phyloP scores from a whole-genome alignment of 2,113 vertebrate genomes.

The Python bivittatus region DNA sequence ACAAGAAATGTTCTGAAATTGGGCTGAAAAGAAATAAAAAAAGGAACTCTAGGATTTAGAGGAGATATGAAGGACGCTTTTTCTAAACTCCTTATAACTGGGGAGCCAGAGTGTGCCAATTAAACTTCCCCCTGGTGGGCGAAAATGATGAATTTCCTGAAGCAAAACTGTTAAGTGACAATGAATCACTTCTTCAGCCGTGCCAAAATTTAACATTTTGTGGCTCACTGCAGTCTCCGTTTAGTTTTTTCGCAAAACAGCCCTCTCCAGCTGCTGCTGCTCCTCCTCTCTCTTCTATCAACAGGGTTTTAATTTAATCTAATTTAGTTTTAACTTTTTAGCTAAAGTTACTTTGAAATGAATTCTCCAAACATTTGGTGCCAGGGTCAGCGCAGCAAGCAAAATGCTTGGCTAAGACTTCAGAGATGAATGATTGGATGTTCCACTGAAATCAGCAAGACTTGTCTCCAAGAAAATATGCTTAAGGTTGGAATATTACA shows the following conservation, averaged over 20 bases:
- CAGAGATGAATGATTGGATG: neutral
- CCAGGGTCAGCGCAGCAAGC: conserved; percentile 1
- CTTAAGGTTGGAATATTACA: neutral
- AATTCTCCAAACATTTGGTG: conserved; percentile 3
- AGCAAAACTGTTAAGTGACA: conserved; percentile 5
- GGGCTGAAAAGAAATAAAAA: neutral
- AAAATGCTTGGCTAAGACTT: neutral
- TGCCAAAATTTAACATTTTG: neutral
- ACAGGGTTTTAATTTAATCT: conserved; percentile 23
- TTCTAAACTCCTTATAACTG: neutral
- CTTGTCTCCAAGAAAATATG: neutral
- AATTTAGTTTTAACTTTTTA: conserved; percentile 5
- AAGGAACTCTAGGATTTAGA: neutral
- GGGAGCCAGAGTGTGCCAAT: neutral
- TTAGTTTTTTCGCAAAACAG: neutral
- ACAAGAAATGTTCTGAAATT: neutral
- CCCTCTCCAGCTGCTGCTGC: neutral
- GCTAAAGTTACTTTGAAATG: conserved; percentile 14
- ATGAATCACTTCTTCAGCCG: neutral
- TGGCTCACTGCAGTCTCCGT: neutral
- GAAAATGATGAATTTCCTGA: conserved; percentile 29
- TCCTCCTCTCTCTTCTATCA: neutral
- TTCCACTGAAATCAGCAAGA: conserved; percentile 20
- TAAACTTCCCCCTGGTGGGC: conserved; percentile 12
- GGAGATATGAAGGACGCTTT: conserved; percentile 5